A percentile compares a stretch with the other conserved stretches of the same genome.
These are phyloP conservation scores for Macrophya alboannulata DNA, from an alignment of 2,888 invertebrate species.

Conservation along the genomic window DNA sequence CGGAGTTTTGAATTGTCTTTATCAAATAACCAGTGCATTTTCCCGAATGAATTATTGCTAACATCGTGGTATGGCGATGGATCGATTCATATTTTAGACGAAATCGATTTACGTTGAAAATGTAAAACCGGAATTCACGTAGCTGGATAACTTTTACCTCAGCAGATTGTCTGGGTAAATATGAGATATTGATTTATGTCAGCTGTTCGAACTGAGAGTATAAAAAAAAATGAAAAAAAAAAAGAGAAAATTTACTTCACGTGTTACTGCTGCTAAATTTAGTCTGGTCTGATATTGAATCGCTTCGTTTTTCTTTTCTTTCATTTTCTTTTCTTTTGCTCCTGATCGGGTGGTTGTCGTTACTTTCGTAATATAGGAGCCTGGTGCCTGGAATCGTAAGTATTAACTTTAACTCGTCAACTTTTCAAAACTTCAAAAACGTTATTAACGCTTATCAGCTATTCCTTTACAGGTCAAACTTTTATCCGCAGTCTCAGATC, in stretches of 20 bases:
- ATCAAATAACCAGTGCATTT: neutral
- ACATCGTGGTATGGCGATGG: neutral
- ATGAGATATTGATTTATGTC: conserved; percentile 46
- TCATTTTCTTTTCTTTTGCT: conserved; percentile 27
- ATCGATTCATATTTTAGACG: neutral
- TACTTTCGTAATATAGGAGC: conserved; percentile 52
- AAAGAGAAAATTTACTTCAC: conserved; percentile 37
- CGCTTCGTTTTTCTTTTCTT: neutral
- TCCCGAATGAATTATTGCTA: neutral
- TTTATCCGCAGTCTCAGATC: neutral
- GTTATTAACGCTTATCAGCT: conserved; percentile 41
- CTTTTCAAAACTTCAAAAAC: conserved; percentile 46
- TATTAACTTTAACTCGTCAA: conserved; percentile 52
- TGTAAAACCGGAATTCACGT: conserved; percentile 3
- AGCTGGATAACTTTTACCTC: conserved; percentile 49
- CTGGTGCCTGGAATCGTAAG: conserved; percentile 46
- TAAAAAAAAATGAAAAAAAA: neutral
- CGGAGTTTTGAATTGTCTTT: neutral
- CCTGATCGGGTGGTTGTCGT: conserved; percentile 48
- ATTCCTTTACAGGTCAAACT: neutral
- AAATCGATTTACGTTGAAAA: conserved; percentile 26
- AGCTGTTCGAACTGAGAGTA: conserved; percentile 49
- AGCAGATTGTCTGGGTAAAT: conserved; percentile 46
- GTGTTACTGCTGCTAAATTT: conserved; percentile 51
- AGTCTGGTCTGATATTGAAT: conserved; percentile 54